These are phyloP conservation scores for Morpho achilles DNA, from an alignment of 2,888 invertebrate genomes.

Conservation along the genomic window DNA sequence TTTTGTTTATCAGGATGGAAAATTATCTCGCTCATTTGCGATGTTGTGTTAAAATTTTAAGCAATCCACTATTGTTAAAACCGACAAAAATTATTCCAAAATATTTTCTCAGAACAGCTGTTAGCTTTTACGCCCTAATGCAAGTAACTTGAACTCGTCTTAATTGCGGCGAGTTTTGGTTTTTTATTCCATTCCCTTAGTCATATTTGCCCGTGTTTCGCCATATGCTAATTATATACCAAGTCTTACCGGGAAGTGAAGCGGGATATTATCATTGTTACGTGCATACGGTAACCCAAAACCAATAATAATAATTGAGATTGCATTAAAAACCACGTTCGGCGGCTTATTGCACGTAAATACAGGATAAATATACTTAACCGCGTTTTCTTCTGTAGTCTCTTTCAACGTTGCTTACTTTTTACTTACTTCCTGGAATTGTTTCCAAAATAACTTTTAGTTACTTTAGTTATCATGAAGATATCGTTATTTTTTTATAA, in stretches of 20 bases:
- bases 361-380: conserved; percentile 5
- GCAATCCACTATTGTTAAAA: conserved; percentile 2
- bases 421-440: too few relatives aligned
- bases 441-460: too few relatives aligned
- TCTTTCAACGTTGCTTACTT: too few relatives aligned
- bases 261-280: conserved; percentile 15
- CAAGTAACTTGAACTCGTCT: conserved; percentile 16
- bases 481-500: too few relatives aligned
- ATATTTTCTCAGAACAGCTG: conserved; percentile 8
- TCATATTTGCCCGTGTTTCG: conserved; percentile 12
- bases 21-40: not conserved
- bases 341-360: conserved; percentile 1
- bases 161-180: conserved; percentile 5
- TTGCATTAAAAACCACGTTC: conserved; percentile 6
- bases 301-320: conserved; percentile 12
- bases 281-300: conserved; percentile 8
- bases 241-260: conserved; percentile 17
- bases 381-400: not conserved
- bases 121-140: conserved; percentile 10
- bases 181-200: conserved; percentile 3
- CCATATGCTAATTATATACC: conserved; percentile 17
- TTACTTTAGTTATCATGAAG: too few relatives aligned
- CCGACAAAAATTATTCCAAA: not conserved
- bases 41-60: conserved; percentile 1
- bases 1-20: not conserved